These are phyloP conservation scores for Thereuonema tuberculata DNA, from an alignment of 1,140 invertebrate species.

Conservation along the genomic window DNA sequence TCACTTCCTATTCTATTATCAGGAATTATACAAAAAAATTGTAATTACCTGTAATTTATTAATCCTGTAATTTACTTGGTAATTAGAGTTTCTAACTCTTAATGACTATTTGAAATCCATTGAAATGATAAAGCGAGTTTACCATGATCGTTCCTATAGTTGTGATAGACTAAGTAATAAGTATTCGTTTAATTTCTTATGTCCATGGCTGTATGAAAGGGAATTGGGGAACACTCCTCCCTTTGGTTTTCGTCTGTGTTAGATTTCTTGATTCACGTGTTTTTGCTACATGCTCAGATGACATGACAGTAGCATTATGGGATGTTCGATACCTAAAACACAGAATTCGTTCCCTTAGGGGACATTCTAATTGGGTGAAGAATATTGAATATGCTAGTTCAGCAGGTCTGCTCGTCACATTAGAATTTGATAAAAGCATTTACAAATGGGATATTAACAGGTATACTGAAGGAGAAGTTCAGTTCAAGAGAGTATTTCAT, in stretches of 20 bases:
- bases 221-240: neutral
- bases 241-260: constrained; percentile 17
- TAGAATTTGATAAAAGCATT: constrained; percentile 83
- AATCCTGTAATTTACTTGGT: too few species aligned
- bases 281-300: constrained; percentile 88
- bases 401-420: constrained; percentile 71
- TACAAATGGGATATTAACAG: constrained; percentile 91
- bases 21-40: too few species aligned
- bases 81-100: too few species aligned
- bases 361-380: constrained; percentile 92
- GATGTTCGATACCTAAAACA: constrained; percentile 70
- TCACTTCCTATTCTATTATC: too few species aligned
- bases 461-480: constrained; percentile 56
- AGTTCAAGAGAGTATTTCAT: constrained; percentile 66
- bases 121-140: too few species aligned
- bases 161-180: too few species aligned
- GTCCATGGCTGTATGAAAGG: neutral
- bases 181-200: neutral
- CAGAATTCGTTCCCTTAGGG: constrained; percentile 57
- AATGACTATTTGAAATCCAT: too few species aligned
- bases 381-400: constrained; percentile 86
- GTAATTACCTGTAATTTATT: too few species aligned
- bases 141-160: too few species aligned
- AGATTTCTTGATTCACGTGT: constrained; percentile 75
- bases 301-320: constrained; percentile 81